phyloP scores from a whole-genome alignment of 2,888 invertebrate genomes.

The Celastrina argiolus region DNA sequence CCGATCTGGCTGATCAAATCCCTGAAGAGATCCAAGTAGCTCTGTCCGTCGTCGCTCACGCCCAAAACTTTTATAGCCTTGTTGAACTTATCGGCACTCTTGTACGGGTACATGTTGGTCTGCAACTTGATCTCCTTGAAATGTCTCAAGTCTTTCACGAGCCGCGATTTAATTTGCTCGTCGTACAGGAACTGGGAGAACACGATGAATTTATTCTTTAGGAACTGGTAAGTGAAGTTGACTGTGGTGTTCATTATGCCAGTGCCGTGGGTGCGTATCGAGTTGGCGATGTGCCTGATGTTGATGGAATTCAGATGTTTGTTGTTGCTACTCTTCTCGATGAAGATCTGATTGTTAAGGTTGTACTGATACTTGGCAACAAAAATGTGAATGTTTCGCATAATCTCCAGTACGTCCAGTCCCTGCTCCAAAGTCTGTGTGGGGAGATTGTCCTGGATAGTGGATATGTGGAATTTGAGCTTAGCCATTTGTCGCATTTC shows the following conservation, averaged over 20 bases:
- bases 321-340: constrained; percentile 93
- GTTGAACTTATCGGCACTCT: constrained; percentile 95
- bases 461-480: constrained; percentile 87
- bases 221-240: constrained; percentile 95
- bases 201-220: constrained; percentile 93
- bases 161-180: constrained; percentile 96
- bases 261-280: constrained; percentile 96
- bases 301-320: constrained; percentile 97
- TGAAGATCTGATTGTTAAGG: constrained; percentile 96
- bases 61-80: constrained; percentile 93
- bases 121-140: constrained; percentile 85
- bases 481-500: constrained; percentile 96
- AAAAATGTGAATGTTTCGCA: constrained; percentile 96
- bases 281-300: constrained; percentile 96
- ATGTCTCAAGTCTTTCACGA: constrained; percentile 91
- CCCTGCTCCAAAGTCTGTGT: constrained; percentile 98
- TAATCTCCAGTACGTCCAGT: constrained; percentile 96
- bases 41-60: constrained; percentile 86
- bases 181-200: constrained; percentile 99
- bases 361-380: constrained; percentile 96
- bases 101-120: constrained; percentile 88
- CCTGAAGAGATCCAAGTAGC: constrained; percentile 95
- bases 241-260: constrained; percentile 97
- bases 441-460: constrained; percentile 95
- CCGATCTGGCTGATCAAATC: constrained; percentile 95